A percentile compares a stretch with the other conserved stretches of the same genome.
These are phyloP conservation scores for Odontocerum albicorne DNA, from an alignment of 2,888 invertebrate species.

Conservation along the genomic window DNA sequence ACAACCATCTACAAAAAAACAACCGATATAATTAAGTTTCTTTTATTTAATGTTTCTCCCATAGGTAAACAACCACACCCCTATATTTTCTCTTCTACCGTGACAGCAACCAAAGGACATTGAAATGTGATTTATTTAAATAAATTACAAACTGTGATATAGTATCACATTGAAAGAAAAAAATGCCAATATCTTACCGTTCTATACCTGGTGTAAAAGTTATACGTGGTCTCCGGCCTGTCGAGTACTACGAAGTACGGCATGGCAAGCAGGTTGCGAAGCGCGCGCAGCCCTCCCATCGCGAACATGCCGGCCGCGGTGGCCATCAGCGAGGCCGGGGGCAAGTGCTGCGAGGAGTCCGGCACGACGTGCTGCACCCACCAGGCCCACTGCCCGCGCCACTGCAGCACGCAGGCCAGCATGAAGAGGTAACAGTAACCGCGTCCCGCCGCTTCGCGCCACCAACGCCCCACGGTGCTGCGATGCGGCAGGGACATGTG, in stretches of 20 bases:
- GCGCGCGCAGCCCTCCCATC: conserved; percentile 47
- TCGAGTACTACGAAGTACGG: conserved; percentile 64
- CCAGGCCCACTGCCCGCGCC: conserved; percentile 57
- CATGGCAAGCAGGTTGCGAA: conserved; percentile 58
- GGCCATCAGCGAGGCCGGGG: conserved; percentile 31
- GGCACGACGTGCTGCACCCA: conserved; percentile 29
- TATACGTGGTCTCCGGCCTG: conserved; percentile 58
- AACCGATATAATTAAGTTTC: too few species aligned
- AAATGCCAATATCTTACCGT: too few species aligned
- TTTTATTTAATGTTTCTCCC: too few species aligned
- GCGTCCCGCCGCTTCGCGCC: conserved; percentile 40
- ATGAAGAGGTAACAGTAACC: conserved; percentile 53
- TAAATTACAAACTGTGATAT: too few species aligned
- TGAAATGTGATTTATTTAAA: too few species aligned
- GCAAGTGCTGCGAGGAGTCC: conserved; percentile 24
- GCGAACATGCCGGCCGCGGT: conserved; percentile 37
- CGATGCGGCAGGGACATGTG: conserved; percentile 3
- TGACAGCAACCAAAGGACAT: too few species aligned
- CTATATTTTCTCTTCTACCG: too few species aligned
- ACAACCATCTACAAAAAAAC: too few species aligned
- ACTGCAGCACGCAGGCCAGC: conserved; percentile 52
- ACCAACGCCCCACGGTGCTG: conserved; percentile 1
- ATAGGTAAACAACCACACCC: too few species aligned
- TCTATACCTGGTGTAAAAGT: conserved; percentile 60
- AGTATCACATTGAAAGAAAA: too few species aligned